A percentile compares a stretch with the other conserved stretches of the same genome.
Evolutionary conservation across 2,888 invertebrate species (phyloP).

Genomic region (Heteropelma amictum): DNA sequence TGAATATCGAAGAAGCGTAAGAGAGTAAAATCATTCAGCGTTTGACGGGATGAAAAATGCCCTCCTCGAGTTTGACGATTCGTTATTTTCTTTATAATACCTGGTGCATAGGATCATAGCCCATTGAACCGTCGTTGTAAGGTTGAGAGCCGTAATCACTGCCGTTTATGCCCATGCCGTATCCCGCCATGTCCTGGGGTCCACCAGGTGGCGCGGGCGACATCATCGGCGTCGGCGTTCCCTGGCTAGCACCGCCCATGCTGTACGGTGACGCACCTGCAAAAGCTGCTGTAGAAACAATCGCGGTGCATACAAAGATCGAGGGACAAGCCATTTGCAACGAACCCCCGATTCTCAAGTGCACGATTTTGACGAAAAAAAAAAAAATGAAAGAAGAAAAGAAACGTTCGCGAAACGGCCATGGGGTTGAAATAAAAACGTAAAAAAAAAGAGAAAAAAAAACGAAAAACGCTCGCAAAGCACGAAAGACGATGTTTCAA

Average conservation of each 20-base stretch:
- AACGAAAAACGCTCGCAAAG: too few species aligned
- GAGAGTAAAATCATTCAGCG: too few species aligned
- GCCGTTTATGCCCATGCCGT: constrained; percentile 94
- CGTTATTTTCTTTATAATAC: constrained; percentile 78
- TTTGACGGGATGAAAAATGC: background rate
- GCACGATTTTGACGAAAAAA: background rate
- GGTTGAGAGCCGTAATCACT: constrained; percentile 91
- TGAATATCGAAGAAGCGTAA: too few species aligned
- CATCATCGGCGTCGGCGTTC: constrained; percentile 96
- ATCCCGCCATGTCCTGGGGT: constrained; percentile 93
- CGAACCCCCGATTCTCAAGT: background rate
- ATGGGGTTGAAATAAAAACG: too few species aligned
- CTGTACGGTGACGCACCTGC: constrained; percentile 91
- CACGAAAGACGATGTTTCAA: too few species aligned
- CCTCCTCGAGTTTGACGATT: background rate
- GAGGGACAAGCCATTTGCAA: constrained; percentile 65
- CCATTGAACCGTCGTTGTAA: constrained; percentile 93
- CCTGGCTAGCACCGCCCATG: constrained; percentile 90
- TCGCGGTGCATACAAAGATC: constrained; percentile 77
- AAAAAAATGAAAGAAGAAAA: background rate
- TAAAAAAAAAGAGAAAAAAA: too few species aligned
- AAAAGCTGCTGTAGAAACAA: constrained; percentile 79
- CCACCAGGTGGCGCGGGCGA: constrained; percentile 90
- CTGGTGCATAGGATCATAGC: constrained; percentile 96
- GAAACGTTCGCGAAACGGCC: too few species aligned